These are phyloP conservation scores for Bothrops jararaca DNA, from an alignment of 2,113 vertebrate species.

Conservation along the genomic window DNA sequence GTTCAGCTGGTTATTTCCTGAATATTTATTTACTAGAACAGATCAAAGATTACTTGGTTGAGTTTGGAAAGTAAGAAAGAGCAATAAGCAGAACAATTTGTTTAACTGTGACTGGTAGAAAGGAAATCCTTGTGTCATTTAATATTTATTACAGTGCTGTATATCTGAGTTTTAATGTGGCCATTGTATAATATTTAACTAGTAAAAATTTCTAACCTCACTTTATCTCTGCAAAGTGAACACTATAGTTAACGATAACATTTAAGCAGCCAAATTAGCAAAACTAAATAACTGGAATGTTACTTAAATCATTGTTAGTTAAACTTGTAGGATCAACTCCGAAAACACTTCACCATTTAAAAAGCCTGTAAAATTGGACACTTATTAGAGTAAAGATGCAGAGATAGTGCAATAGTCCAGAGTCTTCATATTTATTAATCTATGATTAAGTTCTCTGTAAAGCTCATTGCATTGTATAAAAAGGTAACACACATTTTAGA, in stretches of 20 bases:
- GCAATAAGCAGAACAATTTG: neutral
- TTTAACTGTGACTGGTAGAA: neutral
- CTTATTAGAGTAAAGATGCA: neutral
- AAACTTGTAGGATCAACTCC: neutral
- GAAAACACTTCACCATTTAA: neutral
- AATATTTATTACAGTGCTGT: neutral
- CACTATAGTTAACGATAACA: neutral
- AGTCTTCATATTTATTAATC: neutral
- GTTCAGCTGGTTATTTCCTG: neutral
- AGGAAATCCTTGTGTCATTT: neutral
- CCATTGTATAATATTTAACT: neutral
- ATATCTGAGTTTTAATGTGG: neutral
- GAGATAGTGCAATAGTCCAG: neutral
- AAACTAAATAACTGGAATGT: neutral
- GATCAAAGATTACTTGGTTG: neutral
- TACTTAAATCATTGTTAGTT: neutral
- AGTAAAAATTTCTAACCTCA: neutral
- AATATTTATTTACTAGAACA: neutral
- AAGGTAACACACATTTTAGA: slow-evolving; percentile 15
- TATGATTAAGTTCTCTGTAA: neutral
- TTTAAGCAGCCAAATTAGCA: neutral
- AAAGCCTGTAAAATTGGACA: neutral
- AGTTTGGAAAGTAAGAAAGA: neutral
- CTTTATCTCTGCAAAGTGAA: neutral
- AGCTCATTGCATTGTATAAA: neutral